Conservation (phyloP, 1,140 invertebrate species). For the Lanistes nyassanus region DNA sequence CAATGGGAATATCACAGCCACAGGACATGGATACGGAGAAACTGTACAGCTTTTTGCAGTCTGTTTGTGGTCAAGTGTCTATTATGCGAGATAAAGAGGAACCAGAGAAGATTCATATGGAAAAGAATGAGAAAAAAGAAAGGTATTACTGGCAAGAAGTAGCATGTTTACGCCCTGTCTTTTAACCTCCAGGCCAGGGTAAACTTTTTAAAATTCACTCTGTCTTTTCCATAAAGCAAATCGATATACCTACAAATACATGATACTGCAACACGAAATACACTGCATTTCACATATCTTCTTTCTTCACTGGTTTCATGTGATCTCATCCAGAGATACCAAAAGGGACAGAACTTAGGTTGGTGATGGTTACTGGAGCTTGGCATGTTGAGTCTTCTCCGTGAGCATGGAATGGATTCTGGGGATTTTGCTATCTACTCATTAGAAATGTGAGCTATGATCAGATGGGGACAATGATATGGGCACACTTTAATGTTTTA, state of each 20-base stretch:
- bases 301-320: background rate
- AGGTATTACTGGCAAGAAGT: background rate
- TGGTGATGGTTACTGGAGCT: too few relatives aligned
- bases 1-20: background rate
- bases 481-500: background rate
- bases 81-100: background rate
- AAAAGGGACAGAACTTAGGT: background rate
- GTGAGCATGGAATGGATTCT: too few relatives aligned
- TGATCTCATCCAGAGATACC: background rate
- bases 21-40: background rate
- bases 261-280: background rate
- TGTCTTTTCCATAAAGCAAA: too few relatives aligned
- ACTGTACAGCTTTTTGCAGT: constrained; percentile 16
- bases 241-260: background rate
- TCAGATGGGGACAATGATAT: too few relatives aligned
- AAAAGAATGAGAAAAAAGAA: background rate
- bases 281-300: background rate
- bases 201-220: too few relatives aligned
- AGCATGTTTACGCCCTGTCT: background rate
- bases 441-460: too few relatives aligned
- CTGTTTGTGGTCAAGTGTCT: constrained; percentile 21
- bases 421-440: too few relatives aligned
- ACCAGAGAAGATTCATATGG: background rate
- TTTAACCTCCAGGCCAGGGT: too few relatives aligned
- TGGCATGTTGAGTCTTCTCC: too few relatives aligned